Base-by-base conservation (phyloP, 2,797 vertebrate species). In the Siniperca obscura region DNA sequence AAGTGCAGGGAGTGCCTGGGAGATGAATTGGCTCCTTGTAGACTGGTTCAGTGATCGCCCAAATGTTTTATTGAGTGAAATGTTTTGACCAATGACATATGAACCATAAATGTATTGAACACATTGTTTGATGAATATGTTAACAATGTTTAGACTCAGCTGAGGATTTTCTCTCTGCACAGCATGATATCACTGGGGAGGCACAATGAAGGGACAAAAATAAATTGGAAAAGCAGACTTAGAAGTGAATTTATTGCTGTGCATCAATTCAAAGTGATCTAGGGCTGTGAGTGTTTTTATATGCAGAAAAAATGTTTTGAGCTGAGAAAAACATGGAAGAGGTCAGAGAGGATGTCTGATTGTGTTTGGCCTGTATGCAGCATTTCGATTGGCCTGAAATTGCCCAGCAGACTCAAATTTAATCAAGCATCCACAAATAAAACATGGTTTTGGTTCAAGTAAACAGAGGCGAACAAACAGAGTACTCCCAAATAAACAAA, bases 1-100 rank as follows among this genome's bases (percentile, higher is more conserved):
- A 81, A 84, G 81, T 78, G 76, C 64, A 75, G 68, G 74, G 70
- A 84, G 73, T n/a, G n/a, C 85, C 80, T 16, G 46, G 57, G 80
- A 90, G 85, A 87, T 86, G 60, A 89, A 92, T 85, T 80, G 86
- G 61, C 83, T 78, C 82, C 89, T 90, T 87, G 89, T 86, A 30
- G 74, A 91, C 81, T 44, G 78, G 76, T 61, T 85, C 78, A 83
- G 69, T 86, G 89, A 91, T 86, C 73, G 66, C 42, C 81, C 82
- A 84, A 91, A 92, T 92, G 79, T 90, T 92, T 88, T 92, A 94
- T 89, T 88, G 90, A 92, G 86, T 85, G 71, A 90, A 93, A 90
- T 81, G 81, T 89, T 89, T 91, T 87, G 74, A 80, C 66, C 61
- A 68, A 44, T 91, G 91, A 94, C 93, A 87, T 90, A 92, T 91